Conservation (phyloP, 1,140 invertebrate species). For the Cataglyphis hispanica region DNA sequence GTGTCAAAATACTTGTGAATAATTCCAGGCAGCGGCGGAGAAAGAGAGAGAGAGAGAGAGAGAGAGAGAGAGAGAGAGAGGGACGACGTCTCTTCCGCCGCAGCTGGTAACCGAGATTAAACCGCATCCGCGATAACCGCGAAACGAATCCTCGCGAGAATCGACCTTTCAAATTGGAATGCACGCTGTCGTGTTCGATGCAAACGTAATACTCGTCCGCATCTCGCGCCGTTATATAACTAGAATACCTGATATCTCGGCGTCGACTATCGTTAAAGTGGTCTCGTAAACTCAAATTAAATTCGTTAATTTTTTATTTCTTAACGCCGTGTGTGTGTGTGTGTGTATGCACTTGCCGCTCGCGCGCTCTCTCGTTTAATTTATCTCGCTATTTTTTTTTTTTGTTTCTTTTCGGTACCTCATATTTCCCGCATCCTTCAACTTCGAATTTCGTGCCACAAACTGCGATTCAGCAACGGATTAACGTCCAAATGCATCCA, state of each 20-base stretch:
- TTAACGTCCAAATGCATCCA: not conserved
- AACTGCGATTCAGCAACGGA: constrained; percentile 8
- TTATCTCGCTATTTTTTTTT: not conserved
- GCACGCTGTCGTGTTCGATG: constrained; percentile 46
- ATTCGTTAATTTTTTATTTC: constrained; percentile 60
- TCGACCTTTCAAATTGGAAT: constrained; percentile 62
- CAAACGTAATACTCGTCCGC: constrained; percentile 56
- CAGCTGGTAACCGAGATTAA: constrained; percentile 68
- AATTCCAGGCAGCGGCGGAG: constrained; percentile 48
- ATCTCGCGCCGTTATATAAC: not conserved
- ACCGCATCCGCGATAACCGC: constrained; percentile 48
- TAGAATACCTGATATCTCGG: constrained; percentile 26
- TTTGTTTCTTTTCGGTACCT: not conserved
- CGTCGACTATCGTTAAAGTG: constrained; percentile 44
- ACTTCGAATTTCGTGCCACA: not conserved
- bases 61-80: not conserved
- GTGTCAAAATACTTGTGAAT: constrained; percentile 61
- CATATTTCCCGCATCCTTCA: not conserved
- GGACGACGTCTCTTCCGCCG: constrained; percentile 37
- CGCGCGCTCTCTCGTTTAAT: constrained; percentile 17
- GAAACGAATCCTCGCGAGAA: constrained; percentile 72
- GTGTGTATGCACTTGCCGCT: not conserved
- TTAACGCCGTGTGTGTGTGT: not conserved
- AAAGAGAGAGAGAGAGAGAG: constrained; percentile 26
- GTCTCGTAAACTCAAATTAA: constrained; percentile 59